Percentiles rank a stretch among this genome's conserved stretches.
These are phyloP conservation scores for Cheilosia soror DNA, from an alignment of 2,888 invertebrate species.

Conservation along the genomic window DNA sequence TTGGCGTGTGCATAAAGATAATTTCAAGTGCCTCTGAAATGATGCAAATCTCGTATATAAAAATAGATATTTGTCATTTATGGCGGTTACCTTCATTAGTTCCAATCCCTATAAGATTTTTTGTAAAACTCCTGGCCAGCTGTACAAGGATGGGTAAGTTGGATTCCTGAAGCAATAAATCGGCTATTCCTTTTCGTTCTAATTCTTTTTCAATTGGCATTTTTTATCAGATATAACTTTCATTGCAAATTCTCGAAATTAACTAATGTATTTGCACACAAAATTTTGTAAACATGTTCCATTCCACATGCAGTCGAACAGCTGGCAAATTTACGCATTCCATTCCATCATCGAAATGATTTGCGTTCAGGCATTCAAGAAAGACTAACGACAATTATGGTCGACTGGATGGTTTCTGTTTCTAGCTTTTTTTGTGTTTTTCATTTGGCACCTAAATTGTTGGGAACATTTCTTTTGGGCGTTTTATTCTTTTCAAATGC, in stretches of 20 bases:
- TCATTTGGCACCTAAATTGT: too few species aligned
- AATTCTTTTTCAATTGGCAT: conserved; percentile 78
- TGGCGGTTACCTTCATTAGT: conserved; percentile 77
- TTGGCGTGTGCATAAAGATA: conserved; percentile 84
- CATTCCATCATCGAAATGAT: background rate
- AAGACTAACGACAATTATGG: background rate
- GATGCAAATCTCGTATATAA: conserved; percentile 12
- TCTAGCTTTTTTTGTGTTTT: too few species aligned
- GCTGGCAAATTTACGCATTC: background rate
- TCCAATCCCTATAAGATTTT: conserved; percentile 78
- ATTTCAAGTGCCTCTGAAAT: conserved; percentile 85
- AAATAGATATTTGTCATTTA: background rate
- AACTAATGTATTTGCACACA: background rate
- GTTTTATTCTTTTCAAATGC: too few species aligned
- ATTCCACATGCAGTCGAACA: conserved; percentile 1
- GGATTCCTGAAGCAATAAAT: conserved; percentile 78
- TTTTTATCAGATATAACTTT: conserved; percentile 11
- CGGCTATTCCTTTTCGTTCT: conserved; percentile 78
- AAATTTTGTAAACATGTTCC: conserved; percentile 30
- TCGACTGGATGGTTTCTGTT: too few species aligned
- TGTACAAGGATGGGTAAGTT: conserved; percentile 78
- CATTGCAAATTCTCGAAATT: conserved; percentile 40
- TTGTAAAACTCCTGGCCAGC: conserved; percentile 79
- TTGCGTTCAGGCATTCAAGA: background rate
- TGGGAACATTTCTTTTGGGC: too few species aligned